These are phyloP conservation scores for Epiblema foenella DNA, from an alignment of 2,888 invertebrate species.

Conservation along the genomic window DNA sequence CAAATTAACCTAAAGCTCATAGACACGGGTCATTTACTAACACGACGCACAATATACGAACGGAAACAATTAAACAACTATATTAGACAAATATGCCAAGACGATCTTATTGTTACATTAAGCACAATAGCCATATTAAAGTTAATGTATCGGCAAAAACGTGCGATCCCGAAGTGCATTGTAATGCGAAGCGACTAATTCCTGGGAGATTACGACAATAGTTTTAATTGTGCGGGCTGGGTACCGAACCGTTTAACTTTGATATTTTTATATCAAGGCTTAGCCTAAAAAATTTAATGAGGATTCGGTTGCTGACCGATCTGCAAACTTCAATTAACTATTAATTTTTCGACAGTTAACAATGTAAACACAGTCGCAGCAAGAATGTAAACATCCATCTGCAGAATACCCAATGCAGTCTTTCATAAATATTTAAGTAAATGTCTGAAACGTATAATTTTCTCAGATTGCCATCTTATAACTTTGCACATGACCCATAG, in stretches of 20 bases:
- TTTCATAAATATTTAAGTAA: slow-evolving; percentile 11
- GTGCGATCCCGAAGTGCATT: slow-evolving; percentile 39
- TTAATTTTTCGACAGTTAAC: background rate
- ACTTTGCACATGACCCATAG: slow-evolving; percentile 36
- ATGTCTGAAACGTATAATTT: slow-evolving; percentile 16
- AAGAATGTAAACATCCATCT: background rate
- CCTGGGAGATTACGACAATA: slow-evolving; percentile 42
- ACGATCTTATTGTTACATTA: slow-evolving; percentile 40
- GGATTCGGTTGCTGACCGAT: too few relatives aligned
- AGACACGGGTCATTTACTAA: slow-evolving; percentile 8
- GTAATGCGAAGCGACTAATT: slow-evolving; percentile 41
- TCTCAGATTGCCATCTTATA: slow-evolving; percentile 23
- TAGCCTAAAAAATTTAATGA: slow-evolving; percentile 25
- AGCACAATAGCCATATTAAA: slow-evolving; percentile 37
- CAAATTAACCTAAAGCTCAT: background rate
- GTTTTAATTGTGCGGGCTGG: slow-evolving; percentile 36
- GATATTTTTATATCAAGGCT: slow-evolving; percentile 41
- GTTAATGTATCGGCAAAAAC: slow-evolving; percentile 37
- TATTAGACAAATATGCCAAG: slow-evolving; percentile 28
- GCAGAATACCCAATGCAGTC: slow-evolving; percentile 9
- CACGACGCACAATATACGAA: background rate
- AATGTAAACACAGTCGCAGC: background rate
- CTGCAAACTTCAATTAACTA: background rate
- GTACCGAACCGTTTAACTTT: slow-evolving; percentile 33
- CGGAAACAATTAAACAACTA: slow-evolving; percentile 32